Evolutionary conservation across 1,140 invertebrate genomes (phyloP).

Genomic region (Rhyzopertha dominica): DNA sequence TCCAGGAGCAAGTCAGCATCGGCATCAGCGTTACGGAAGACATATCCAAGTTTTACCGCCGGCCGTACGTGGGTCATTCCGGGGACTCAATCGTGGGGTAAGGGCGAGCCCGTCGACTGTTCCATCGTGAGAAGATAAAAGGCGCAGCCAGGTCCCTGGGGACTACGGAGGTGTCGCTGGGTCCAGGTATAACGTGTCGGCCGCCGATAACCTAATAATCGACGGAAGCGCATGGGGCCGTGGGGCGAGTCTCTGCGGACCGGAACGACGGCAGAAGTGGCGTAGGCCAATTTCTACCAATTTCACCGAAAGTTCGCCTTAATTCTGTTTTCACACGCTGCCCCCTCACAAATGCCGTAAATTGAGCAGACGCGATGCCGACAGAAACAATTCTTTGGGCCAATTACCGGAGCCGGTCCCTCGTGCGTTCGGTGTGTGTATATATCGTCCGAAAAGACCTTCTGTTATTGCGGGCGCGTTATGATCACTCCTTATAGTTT

Average conservation of each 20-base stretch:
- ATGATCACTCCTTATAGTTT: constrained; percentile 33
- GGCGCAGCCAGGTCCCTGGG: background rate
- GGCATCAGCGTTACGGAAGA: too few species aligned
- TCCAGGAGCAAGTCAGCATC: too few species aligned
- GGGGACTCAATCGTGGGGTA: constrained; percentile 7
- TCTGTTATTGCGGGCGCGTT: constrained; percentile 25
- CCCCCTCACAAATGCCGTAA: constrained; percentile 29
- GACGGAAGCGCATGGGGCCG: too few species aligned
- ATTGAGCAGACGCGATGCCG: constrained; percentile 33
- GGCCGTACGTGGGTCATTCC: constrained; percentile 14
- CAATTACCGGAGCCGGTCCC: constrained; percentile 27
- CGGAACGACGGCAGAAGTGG: constrained; percentile 39
- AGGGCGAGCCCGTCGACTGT: constrained; percentile 6
- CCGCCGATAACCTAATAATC: constrained; percentile 45
- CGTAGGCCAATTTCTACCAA: constrained; percentile 56
- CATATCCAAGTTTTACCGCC: too few species aligned
- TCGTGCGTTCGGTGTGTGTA: constrained; percentile 6
- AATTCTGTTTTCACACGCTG: constrained; percentile 55
- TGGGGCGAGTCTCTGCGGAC: constrained; percentile 31
- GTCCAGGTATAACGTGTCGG: constrained; percentile 11
- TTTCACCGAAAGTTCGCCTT: constrained; percentile 55
- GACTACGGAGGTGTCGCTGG: constrained; percentile 11
- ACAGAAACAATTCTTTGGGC: constrained; percentile 36
- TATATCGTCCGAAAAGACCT: constrained; percentile 8
- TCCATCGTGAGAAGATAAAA: constrained; percentile 10